Conservation (phyloP, 2,888 invertebrate species). For the Volucella bombylans region DNA sequence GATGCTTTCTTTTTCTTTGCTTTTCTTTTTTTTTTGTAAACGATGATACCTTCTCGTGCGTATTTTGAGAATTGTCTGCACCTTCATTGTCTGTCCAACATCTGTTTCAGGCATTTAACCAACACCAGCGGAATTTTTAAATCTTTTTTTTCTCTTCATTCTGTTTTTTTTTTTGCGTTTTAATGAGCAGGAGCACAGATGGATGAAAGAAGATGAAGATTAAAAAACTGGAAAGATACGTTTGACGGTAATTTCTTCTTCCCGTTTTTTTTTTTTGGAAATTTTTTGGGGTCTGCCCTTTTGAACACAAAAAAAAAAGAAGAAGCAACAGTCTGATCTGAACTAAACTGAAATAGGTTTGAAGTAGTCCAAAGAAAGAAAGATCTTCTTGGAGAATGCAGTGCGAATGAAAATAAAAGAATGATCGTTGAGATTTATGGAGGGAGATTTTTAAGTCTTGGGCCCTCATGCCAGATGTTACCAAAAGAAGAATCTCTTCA, state of each 20-base stretch:
- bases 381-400: conserved; percentile 22
- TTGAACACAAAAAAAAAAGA: not conserved
- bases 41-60: not conserved
- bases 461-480: conserved; percentile 48
- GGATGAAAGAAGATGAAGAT: conserved; percentile 49
- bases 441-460: conserved; percentile 40
- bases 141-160: conserved; percentile 21
- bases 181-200: conserved; percentile 68
- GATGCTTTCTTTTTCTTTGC: conserved; percentile 3
- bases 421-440: conserved; percentile 65
- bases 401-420: conserved; percentile 44
- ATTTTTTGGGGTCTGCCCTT: conserved; percentile 16
- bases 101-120: conserved; percentile 55
- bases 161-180: conserved; percentile 30
- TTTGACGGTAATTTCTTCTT: conserved; percentile 46
- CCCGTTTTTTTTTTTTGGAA: conserved; percentile 22
- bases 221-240: conserved; percentile 41
- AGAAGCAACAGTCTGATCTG: conserved; percentile 65
- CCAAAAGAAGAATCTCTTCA: conserved; percentile 9
- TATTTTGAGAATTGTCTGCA: conserved; percentile 47
- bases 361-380: conserved; percentile 16
- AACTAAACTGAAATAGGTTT: conserved; percentile 61
- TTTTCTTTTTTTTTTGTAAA: conserved; percentile 4
- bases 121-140: conserved; percentile 51
- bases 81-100: conserved; percentile 69